These are phyloP conservation scores for Helicoverpa zea DNA, from an alignment of 1,140 invertebrate genomes.

Conservation along the genomic window DNA sequence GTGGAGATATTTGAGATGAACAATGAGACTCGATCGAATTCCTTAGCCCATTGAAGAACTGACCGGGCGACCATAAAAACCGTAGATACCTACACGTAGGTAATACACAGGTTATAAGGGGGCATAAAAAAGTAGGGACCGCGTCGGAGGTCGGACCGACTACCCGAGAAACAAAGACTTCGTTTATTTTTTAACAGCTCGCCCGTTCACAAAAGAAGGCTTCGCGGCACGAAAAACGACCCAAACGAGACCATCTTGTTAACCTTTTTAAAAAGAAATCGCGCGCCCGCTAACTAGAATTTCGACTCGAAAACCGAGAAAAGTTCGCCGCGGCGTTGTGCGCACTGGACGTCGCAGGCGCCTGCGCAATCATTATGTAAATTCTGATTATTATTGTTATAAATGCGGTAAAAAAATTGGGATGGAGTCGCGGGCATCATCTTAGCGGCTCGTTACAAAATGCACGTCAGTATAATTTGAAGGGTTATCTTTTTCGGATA, in stretches of 20 bases:
- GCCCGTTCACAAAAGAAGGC: conserved; percentile 84
- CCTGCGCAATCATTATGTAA: conserved; percentile 84
- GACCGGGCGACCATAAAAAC: conserved; percentile 85
- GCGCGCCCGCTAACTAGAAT: conserved; percentile 85
- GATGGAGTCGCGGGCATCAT: conserved; percentile 60
- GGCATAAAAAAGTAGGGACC: conserved; percentile 85
- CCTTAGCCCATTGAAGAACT: conserved; percentile 86
- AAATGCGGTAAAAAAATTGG: conserved; percentile 71
- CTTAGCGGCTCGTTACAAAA: conserved; percentile 65
- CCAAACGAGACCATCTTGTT: conserved; percentile 85
- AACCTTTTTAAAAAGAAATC: conserved; percentile 86
- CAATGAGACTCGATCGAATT: conserved; percentile 83
- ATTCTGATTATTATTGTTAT: conserved; percentile 70
- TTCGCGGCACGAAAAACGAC: conserved; percentile 83
- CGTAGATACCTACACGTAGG: conserved; percentile 86
- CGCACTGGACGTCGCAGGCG: conserved; percentile 74
- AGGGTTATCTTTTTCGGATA: conserved; percentile 62
- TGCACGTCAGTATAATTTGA: conserved; percentile 69
- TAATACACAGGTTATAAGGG: conserved; percentile 86
- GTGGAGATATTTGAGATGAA: conserved; percentile 61
- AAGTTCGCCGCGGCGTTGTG: conserved; percentile 69
- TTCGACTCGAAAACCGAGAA: conserved; percentile 85
- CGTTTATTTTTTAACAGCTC: conserved; percentile 87
- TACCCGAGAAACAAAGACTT: conserved; percentile 86
- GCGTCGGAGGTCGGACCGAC: conserved; percentile 85